Percentiles rank a stretch among this genome's conserved stretches.
phyloP scores from a whole-genome alignment of 2,797 vertebrate genomes.

The Sebastes variabilis region DNA sequence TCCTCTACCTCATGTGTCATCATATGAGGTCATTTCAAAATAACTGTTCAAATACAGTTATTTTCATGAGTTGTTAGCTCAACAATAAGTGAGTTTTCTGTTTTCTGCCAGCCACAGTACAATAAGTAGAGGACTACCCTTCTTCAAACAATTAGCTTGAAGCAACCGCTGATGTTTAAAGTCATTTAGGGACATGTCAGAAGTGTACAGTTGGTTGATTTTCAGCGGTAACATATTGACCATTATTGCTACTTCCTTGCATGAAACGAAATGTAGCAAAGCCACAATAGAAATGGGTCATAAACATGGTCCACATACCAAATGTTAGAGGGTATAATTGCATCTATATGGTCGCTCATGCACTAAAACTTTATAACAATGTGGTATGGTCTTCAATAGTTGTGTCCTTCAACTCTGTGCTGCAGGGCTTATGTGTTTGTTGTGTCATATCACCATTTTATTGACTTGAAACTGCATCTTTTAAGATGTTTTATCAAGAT shows the following conservation, averaged over 20 bases:
- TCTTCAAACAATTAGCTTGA: background rate
- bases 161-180: background rate
- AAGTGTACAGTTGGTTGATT: background rate
- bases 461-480: background rate
- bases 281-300: background rate
- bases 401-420: background rate
- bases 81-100: background rate
- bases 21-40: constrained; percentile 12
- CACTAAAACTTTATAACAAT: background rate
- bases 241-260: background rate
- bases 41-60: background rate
- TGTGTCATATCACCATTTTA: background rate
- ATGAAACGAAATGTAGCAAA: background rate
- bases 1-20: background rate
- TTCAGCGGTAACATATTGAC: background rate
- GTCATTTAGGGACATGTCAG: background rate
- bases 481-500: background rate
- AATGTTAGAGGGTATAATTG: background rate
- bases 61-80: background rate
- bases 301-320: background rate
- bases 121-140: background rate
- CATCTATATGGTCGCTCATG: background rate
- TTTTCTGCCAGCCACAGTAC: background rate
- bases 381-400: background rate
- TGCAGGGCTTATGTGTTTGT: background rate